These are phyloP conservation scores for Lottia gigantea DNA, from an alignment of 2,888 invertebrate species.

Conservation along the genomic window DNA sequence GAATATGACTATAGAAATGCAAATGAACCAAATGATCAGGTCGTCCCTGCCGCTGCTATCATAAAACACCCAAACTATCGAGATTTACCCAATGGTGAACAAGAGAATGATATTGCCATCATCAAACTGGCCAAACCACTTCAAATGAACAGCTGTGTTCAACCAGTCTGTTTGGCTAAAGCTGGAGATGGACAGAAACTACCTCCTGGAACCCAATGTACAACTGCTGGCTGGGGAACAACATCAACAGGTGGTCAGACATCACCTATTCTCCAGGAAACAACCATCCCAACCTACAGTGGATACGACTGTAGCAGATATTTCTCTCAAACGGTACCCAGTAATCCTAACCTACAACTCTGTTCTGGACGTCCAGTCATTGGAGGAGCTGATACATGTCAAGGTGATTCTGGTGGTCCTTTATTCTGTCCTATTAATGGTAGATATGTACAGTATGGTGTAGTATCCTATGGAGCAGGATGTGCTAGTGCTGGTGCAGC, in stretches of 20 bases:
- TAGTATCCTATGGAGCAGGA: constrained; percentile 31
- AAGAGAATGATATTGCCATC: constrained; percentile 1
- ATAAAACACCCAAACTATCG: background rate
- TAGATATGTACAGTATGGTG: constrained; percentile 26
- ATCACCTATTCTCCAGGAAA: constrained; percentile 14
- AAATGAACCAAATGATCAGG: background rate
- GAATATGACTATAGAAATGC: background rate
- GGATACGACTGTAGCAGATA: constrained; percentile 19
- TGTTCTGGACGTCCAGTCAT: constrained; percentile 28
- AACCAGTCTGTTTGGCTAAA: constrained; percentile 1
- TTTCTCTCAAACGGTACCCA: constrained; percentile 18
- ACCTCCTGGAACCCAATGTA: constrained; percentile 10
- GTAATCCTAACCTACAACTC: constrained; percentile 19
- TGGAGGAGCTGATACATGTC: constrained; percentile 30
- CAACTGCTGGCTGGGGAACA: constrained; percentile 15
- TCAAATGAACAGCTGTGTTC: background rate
- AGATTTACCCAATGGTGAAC: constrained; percentile 4
- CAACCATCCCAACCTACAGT: constrained; percentile 18
- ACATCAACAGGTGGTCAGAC: constrained; percentile 8
- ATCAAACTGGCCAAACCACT: background rate
- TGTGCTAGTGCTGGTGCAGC: constrained; percentile 26
- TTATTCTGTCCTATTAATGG: constrained; percentile 24
- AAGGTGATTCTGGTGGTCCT: constrained; percentile 35
- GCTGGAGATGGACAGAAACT: background rate
- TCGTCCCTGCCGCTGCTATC: background rate